Evolutionary conservation across 2,797 vertebrate species (phyloP).

Genomic region (Picus viridis): DNA sequence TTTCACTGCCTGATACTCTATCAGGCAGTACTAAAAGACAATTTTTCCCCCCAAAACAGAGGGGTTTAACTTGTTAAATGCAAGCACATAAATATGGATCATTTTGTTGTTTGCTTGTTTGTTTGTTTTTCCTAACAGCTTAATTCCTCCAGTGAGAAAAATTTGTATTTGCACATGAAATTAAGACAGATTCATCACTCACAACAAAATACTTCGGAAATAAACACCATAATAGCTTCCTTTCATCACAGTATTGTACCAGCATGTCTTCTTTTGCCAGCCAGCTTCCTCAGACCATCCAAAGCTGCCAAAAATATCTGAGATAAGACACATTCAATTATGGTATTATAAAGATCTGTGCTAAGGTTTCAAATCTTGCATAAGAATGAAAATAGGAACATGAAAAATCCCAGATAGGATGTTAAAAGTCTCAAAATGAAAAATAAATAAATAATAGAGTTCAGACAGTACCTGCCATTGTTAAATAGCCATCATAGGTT

Average conservation of each 20-base stretch:
- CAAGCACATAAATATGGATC: background rate
- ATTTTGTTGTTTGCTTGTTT: background rate
- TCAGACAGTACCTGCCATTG: background rate
- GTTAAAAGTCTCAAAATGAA: background rate
- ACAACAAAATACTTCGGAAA: slow-evolving; percentile 30
- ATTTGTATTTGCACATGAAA: background rate
- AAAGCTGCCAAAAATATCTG: slow-evolving; percentile 38
- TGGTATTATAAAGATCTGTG: slow-evolving; percentile 49
- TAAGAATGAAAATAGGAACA: slow-evolving; percentile 5
- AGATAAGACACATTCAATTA: slow-evolving; percentile 29
- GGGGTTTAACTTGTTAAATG: background rate
- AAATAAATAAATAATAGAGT: background rate
- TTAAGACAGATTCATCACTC: slow-evolving; percentile 3
- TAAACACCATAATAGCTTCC: slow-evolving; percentile 20
- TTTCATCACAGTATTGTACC: slow-evolving; percentile 42
- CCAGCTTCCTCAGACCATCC: background rate
- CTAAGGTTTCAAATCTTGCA: background rate
- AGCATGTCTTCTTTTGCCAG: slow-evolving; percentile 31
- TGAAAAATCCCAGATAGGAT: background rate
- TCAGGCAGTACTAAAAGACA: background rate
- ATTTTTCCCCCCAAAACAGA: background rate
- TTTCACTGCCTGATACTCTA: background rate
- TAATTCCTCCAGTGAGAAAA: slow-evolving; percentile 12
- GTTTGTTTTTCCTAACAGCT: background rate
- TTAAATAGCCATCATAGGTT: background rate